Conservation (phyloP, 2,797 vertebrate genomes). For the Hoplostethus atlanticus region DNA sequence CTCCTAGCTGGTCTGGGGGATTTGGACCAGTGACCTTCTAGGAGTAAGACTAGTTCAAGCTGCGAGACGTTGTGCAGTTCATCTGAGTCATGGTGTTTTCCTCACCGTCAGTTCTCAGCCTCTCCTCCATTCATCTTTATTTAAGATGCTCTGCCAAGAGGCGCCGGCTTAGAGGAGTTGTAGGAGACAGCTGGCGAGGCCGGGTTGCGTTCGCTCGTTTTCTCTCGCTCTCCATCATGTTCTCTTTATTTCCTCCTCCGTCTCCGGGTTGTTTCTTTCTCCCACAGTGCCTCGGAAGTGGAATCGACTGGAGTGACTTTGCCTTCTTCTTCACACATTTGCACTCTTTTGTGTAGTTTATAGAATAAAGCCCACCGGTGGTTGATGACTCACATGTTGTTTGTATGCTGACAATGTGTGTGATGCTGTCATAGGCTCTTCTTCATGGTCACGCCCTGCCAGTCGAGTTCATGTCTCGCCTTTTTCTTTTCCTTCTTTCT, state of each 20-base stretch:
- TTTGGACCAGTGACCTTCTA: slow-evolving; percentile 28
- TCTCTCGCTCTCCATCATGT: background rate
- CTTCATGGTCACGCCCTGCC: background rate
- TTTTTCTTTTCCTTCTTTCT: slow-evolving; percentile 17
- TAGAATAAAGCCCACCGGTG: slow-evolving; percentile 3
- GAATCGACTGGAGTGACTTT: slow-evolving; percentile 3
- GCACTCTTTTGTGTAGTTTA: background rate
- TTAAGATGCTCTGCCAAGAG: slow-evolving; percentile 29
- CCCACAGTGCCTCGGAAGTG: background rate
- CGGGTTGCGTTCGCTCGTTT: slow-evolving; percentile 14
- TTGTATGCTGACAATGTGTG: background rate
- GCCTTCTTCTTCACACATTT: background rate
- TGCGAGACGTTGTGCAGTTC: background rate
- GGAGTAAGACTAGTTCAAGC: slow-evolving; percentile 27
- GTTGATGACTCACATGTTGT: slow-evolving; percentile 23
- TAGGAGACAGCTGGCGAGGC: slow-evolving; percentile 37
- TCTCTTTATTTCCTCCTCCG: background rate
- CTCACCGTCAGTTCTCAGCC: slow-evolving; percentile 23
- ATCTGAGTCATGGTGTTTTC: slow-evolving; percentile 65
- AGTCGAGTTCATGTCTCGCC: background rate
- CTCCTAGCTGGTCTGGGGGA: background rate
- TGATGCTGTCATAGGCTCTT: background rate
- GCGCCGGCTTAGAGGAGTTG: slow-evolving; percentile 17
- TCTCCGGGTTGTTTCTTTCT: background rate
- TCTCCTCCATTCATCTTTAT: slow-evolving; percentile 45